Base-by-base conservation (phyloP, 1,140 invertebrate species). In the Fopius arisanus region DNA sequence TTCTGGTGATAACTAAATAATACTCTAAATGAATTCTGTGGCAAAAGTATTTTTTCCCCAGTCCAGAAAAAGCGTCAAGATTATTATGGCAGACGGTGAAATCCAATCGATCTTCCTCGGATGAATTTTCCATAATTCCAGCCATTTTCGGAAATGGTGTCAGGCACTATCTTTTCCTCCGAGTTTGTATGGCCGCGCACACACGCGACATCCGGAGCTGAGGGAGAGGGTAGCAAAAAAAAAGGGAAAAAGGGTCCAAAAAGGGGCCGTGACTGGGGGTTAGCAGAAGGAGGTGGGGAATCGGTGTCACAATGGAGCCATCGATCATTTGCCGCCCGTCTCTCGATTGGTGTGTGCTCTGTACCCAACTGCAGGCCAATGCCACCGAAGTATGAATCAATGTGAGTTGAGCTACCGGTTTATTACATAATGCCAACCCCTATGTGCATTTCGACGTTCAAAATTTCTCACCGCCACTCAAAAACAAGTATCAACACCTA, bases 241-340 rank as follows among this genome's bases (percentile, higher is more conserved):
- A 59, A 59, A 59, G 26, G 62, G 62, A 65, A 65, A 59, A 59
- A 59, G 54, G 54, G 54, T 59, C 54, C 54, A 59, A 21, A 48
- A 59, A 19, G 54, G 54, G 54, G 54, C 54, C 23, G 54, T 26
- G 19, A 59, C 54, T 59, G 21, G 19, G 54, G 54, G 54, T 23
- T 26, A 26, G 23, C 19, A 59, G 16, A 16, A 65, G n/a, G 10
- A 16, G 29, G 62, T 12, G 28, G n/a, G 62, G 62, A 33, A 33
- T 65, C 33, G 62, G 28, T 65, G 28, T n/a, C 28, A 65, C 62
- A 65, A n/a, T 54, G 31, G 68, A 51, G 29, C 21, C 43, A 70
- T 70, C 51, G 48, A 59, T 54, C 68, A 70, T 51, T 69, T 51
- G 14, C 26, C 37, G 37, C 23, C 68, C 5, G 21, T 26, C 54